A percentile compares a stretch with the other conserved stretches of the same genome.
Evolutionary conservation across 2,888 invertebrate species (phyloP).

Genomic region (Tanytarsus gracilentus): DNA sequence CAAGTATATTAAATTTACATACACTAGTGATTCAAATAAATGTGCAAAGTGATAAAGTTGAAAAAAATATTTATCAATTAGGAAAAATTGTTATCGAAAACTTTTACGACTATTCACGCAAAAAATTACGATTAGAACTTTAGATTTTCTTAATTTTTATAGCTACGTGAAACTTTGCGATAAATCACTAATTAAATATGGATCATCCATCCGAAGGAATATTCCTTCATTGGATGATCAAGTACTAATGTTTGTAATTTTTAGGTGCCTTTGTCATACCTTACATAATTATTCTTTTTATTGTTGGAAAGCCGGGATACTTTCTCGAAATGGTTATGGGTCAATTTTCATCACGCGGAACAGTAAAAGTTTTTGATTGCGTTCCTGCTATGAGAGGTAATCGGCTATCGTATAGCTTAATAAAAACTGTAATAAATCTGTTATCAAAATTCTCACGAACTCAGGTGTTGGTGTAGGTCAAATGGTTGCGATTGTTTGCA

Average conservation of each 20-base stretch:
- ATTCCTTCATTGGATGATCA: no score
- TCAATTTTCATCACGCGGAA: slow-evolving; percentile 62
- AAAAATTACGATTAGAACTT: no score
- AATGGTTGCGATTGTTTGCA: slow-evolving; percentile 47
- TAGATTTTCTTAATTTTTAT: no score
- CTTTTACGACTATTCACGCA: no score
- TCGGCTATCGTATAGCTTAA: slow-evolving; percentile 39
- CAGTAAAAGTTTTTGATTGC: slow-evolving; percentile 56
- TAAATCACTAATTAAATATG: no score
- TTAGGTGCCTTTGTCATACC: neutral
- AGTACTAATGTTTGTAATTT: no score
- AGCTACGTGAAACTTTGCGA: no score
- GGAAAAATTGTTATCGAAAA: no score
- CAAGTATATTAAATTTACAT: neutral
- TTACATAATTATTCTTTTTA: neutral
- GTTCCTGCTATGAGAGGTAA: slow-evolving; percentile 59
- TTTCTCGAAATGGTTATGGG: slow-evolving; percentile 39
- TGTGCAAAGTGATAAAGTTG: no score
- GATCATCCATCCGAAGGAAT: no score
- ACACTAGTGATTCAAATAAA: no score
- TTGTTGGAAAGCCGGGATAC: slow-evolving; percentile 48
- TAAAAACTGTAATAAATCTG: neutral
- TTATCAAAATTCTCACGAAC: neutral
- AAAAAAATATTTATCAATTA: no score
- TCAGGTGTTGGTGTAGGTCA: slow-evolving; percentile 53